Evolutionary conservation across 2,797 vertebrate genomes (phyloP).

Genomic region (Mus caroli): DNA sequence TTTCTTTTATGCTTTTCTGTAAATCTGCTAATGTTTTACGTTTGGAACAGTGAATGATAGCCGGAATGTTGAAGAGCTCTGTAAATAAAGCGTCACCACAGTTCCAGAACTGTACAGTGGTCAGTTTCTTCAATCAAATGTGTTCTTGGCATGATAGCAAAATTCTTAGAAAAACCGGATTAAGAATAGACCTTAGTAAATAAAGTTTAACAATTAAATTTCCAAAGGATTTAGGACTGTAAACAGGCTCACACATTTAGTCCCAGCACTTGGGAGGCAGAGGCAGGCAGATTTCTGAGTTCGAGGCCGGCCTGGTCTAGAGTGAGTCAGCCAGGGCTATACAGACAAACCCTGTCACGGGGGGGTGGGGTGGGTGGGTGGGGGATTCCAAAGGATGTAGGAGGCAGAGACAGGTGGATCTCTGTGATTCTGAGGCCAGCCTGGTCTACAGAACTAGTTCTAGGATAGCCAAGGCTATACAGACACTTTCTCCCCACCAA

Average conservation of each 20-base stretch:
- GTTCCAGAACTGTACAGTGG: slow-evolving; percentile 37
- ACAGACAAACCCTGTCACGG: not conserved
- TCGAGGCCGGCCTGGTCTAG: no score
- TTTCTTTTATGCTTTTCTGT: slow-evolving; percentile 49
- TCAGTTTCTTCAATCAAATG: slow-evolving; percentile 42
- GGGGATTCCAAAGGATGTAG: no score
- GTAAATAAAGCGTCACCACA: slow-evolving; percentile 82
- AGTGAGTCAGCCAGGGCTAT: not conserved
- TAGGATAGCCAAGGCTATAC: not conserved
- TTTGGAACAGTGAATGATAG: slow-evolving; percentile 20
- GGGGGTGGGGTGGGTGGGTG: no score
- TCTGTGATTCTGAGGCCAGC: not conserved
- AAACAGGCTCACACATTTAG: not conserved
- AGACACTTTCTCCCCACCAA: not conserved
- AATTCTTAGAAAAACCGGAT: slow-evolving; percentile 14
- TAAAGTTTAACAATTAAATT: not conserved
- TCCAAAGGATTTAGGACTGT: not conserved
- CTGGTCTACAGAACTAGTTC: not conserved
- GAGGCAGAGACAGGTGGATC: not conserved
- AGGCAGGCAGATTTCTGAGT: not conserved
- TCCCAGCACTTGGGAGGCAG: not conserved
- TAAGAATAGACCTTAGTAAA: not conserved
- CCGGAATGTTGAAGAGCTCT: slow-evolving; percentile 59
- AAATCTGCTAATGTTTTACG: slow-evolving; percentile 64
- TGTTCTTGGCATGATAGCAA: not conserved